These are phyloP conservation scores for Dendrolimus punctatus DNA, from an alignment of 1,140 invertebrate genomes.

Conservation along the genomic window DNA sequence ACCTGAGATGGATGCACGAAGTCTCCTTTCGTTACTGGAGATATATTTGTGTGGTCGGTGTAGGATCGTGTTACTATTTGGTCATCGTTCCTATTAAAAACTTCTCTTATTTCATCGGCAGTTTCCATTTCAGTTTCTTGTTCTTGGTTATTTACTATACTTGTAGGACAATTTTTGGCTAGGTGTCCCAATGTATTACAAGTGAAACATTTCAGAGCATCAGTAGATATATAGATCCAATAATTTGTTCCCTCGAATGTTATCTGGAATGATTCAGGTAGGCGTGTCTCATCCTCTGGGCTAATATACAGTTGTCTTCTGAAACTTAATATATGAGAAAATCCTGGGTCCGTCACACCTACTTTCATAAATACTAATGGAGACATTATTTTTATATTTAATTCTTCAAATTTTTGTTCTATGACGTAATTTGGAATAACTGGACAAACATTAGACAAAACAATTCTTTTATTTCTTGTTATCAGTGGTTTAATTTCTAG, in stretches of 20 bases:
- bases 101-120: conserved; percentile 4
- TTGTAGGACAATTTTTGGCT: conserved; percentile 15
- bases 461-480: conserved; percentile 22
- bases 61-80: not conserved
- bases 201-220: conserved; percentile 13
- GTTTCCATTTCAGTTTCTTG: not conserved
- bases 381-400: conserved; percentile 18
- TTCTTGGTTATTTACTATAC: not conserved
- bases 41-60: too few species aligned
- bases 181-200: conserved; percentile 15
- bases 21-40: too few species aligned
- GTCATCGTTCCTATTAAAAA: conserved; percentile 6
- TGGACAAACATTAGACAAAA: conserved; percentile 16
- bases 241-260: conserved; percentile 10
- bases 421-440: conserved; percentile 14
- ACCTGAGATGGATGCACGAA: not conserved
- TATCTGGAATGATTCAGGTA: conserved; percentile 12
- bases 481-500: conserved; percentile 19
- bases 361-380: conserved; percentile 16
- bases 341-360: conserved; percentile 13
- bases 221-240: conserved; percentile 13
- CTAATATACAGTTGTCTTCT: conserved; percentile 9
- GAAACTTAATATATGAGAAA: conserved; percentile 14
- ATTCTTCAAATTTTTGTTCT: conserved; percentile 18
- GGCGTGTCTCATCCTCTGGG: conserved; percentile 8